Conservation (phyloP, 2,797 vertebrate species). For the Botia kubotai region DNA sequence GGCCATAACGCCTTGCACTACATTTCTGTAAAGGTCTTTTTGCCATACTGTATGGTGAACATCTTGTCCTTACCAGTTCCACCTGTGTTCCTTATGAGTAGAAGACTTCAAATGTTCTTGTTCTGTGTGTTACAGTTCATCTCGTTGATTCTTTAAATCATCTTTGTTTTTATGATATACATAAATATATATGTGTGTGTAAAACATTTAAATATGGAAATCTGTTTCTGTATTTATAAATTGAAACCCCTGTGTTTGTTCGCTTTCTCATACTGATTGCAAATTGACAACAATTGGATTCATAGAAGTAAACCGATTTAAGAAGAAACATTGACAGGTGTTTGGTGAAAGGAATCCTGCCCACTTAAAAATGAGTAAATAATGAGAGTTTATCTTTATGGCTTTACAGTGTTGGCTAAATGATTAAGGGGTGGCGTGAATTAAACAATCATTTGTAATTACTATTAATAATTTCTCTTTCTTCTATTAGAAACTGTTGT, state of each 20-base stretch:
- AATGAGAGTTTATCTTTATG: constrained; percentile 3
- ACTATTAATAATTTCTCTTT: constrained; percentile 44
- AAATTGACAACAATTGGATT: background rate
- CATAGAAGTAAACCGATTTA: background rate
- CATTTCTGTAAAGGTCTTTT: constrained; percentile 37
- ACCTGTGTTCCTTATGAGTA: background rate
- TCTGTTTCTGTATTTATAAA: constrained; percentile 12
- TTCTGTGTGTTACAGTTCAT: constrained; percentile 28
- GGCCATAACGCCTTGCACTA: constrained; percentile 47
- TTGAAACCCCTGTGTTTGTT: constrained; percentile 9
- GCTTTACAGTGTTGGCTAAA: constrained; percentile 10
- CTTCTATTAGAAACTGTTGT: background rate
- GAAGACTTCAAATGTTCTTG: background rate
- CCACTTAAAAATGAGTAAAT: background rate
- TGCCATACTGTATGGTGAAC: constrained; percentile 47
- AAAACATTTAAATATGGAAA: background rate
- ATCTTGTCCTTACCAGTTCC: background rate
- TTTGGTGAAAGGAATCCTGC: background rate
- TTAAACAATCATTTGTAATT: constrained; percentile 43
- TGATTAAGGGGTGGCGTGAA: constrained; percentile 1
- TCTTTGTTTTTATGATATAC: constrained; percentile 46
- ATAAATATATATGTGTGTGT: too few relatives aligned
- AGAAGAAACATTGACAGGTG: background rate
- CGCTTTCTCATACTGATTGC: constrained; percentile 33
- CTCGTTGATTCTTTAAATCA: constrained; percentile 7